These are phyloP conservation scores for Ranitomeya imitator DNA, from an alignment of 2,113 vertebrate genomes.

Conservation along the genomic window DNA sequence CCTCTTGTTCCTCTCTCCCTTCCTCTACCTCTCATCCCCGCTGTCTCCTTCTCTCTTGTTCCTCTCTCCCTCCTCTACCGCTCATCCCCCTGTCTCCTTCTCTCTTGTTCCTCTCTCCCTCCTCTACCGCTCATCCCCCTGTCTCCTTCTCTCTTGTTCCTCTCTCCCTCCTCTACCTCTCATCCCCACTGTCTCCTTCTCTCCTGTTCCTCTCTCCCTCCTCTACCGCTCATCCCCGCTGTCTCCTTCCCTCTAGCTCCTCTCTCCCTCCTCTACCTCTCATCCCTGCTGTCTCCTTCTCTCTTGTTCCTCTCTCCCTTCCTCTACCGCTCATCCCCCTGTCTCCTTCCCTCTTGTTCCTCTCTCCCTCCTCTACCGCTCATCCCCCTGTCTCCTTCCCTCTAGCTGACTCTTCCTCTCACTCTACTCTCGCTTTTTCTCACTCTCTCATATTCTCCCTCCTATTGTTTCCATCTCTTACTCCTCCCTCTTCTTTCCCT, in stretches of 20 bases:
- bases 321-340: not conserved
- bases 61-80: not conserved
- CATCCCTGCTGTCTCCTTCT: not conserved
- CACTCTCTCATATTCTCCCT: not conserved
- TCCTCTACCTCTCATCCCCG: not conserved
- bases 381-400: too few species aligned
- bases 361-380: too few species aligned
- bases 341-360: too few species aligned
- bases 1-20: not conserved
- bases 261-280: not conserved
- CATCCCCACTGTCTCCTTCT: not conserved
- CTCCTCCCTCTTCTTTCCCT: not conserved
- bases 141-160: not conserved
- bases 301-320: not conserved
- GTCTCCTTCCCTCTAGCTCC: not conserved
- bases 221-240: too few species aligned
- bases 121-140: too few species aligned
- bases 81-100: not conserved
- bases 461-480: not conserved
- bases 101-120: too few species aligned
- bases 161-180: not conserved
- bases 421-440: not conserved
- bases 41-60: not conserved
- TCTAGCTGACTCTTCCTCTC: not conserved
- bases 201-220: not conserved